Evolutionary conservation across 2,113 vertebrate genomes (phyloP), one percentile per base, ranked within the genome.

Genomic region (Heterochromis multidens): DNA sequence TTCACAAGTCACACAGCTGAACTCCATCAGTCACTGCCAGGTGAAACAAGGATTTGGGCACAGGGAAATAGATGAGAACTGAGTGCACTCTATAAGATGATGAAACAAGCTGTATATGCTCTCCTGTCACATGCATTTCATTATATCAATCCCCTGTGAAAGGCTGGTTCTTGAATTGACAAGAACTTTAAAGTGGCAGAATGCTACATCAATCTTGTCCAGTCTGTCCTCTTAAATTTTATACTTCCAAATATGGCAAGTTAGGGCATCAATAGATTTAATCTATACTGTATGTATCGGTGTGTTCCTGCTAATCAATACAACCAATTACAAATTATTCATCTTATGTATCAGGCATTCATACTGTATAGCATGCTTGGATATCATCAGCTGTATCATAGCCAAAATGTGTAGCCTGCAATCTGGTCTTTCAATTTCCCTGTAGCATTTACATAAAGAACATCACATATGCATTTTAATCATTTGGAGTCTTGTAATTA

Each of bases 21-120:
- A 81, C 79, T 82, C 70, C 89, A 91, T 94, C 89, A 88, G 82
- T 91, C 87, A 89, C 83, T 91, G 89, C 84, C 88, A 86, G 86
- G 83, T 89, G 84, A 90, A 88, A 80, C 84, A 76, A 79, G 58
- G 35, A 86, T 67, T 46, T 43, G 54, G 61, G 8, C 25, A 2
- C 21, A 4, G 23, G 79, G 3, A 87, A 89, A 89, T 2, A 4
- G 82, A 90, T 79, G 86, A 62, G 62, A 82, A 52, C n/a, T 61
- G 61, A 88, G 80, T 3, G 61, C 10, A 12, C 70, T 56, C 61
- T 8, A 6, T 8, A 5, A 37, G 74, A 83, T 82, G 82, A 87
- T 82, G 63, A 93, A 90, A 89, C 80, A 72, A 89, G 81, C 76
- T 63, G 65, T 40, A 59, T 83, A 8, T 49, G 59, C 40, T 21